These are phyloP conservation scores for Varanus salvator DNA, from an alignment of 2,113 vertebrate genomes.

Conservation along the genomic window DNA sequence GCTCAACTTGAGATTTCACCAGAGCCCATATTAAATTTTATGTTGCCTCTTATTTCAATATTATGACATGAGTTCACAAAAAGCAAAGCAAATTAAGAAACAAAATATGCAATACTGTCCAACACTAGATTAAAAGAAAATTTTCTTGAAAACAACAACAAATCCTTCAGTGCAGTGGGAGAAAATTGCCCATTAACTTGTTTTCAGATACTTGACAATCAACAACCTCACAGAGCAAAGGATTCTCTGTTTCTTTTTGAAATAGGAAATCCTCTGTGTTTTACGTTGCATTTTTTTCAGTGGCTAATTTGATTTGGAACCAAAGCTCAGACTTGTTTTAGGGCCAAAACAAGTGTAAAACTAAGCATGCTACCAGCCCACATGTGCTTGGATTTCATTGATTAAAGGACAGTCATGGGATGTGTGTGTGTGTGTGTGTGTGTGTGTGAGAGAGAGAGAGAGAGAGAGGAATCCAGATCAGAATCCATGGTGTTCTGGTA, in stretches of 20 bases:
- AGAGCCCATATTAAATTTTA: neutral
- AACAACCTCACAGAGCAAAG: neutral
- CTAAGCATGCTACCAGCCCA: neutral
- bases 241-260: neutral
- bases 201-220: neutral
- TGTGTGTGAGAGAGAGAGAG: neutral
- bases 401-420: neutral
- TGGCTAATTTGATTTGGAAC: neutral
- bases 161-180: neutral
- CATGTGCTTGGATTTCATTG: neutral
- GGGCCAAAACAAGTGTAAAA: neutral
- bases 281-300: neutral
- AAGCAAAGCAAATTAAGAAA: neutral
- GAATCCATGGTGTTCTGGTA: too few relatives aligned
- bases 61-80: constrained; percentile 6
- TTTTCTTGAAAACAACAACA: neutral
- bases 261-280: neutral
- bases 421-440: neutral
- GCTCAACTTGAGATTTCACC: neutral
- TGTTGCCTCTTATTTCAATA: neutral
- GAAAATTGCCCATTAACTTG: neutral
- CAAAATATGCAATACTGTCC: rapidly evolving
- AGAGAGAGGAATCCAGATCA: neutral
- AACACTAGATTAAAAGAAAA: neutral
- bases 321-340: neutral